These are phyloP conservation scores for Mesocricetus auratus DNA, from an alignment of 2,113 vertebrate species.

Conservation along the genomic window DNA sequence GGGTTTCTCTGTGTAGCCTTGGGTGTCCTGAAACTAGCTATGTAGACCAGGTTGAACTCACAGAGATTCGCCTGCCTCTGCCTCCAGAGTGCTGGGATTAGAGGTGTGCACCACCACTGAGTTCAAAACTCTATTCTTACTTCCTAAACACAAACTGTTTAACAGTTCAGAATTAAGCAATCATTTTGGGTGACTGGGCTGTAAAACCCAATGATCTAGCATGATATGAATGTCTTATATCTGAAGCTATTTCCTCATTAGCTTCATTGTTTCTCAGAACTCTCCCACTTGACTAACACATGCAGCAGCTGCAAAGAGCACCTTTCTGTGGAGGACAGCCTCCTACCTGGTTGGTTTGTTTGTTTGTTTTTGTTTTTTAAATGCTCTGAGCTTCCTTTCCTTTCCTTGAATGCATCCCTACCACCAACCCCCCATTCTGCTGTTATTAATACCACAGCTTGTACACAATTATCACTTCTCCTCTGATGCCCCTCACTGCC, in stretches of 20 bases:
- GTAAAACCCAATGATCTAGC: not conserved
- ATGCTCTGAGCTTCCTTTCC: not conserved
- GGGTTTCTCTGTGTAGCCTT: not conserved
- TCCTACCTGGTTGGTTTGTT: not conserved
- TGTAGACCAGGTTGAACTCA: not conserved
- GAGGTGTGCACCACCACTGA: not conserved
- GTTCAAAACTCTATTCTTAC: not conserved
- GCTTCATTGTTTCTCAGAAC: constrained; percentile 6
- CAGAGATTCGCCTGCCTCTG: not conserved
- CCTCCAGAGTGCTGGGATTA: not conserved
- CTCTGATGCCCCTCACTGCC: not conserved
- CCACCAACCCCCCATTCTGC: not conserved
- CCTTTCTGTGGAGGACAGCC: not conserved
- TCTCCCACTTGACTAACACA: not conserved
- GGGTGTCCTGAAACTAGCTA: not conserved
- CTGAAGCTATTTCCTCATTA: constrained; percentile 8
- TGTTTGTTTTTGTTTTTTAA: not conserved
- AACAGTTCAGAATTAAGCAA: constrained; percentile 17
- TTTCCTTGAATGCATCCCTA: not conserved
- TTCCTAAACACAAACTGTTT: not conserved
- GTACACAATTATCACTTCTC: not conserved
- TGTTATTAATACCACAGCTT: not conserved
- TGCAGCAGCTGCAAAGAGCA: not conserved
- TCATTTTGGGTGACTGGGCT: not conserved
- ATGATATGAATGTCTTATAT: not conserved